Conservation (phyloP, 2,113 vertebrate species). For the Glaucomys volans region DNA sequence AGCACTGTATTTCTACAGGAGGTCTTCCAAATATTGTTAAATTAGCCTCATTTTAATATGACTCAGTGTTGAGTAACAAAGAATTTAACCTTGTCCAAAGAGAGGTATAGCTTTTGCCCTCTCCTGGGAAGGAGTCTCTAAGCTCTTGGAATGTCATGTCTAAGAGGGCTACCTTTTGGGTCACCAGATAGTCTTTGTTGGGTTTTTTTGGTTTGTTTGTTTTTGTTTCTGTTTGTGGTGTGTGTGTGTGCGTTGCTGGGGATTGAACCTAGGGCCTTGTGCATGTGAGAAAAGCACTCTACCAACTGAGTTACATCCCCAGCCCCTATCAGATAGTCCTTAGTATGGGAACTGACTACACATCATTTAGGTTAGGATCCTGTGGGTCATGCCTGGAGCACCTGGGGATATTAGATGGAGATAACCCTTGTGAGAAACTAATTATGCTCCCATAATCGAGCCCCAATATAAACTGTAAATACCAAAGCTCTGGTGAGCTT, state of each 20-base stretch:
- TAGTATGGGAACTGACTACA: not conserved
- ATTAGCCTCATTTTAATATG: constrained; percentile 29
- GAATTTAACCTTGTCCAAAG: not conserved
- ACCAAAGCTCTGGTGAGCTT: not conserved
- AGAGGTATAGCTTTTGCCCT: not conserved
- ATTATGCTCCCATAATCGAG: not conserved
- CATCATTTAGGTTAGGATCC: not conserved
- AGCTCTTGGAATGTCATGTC: not conserved
- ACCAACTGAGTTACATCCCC: too few species aligned
- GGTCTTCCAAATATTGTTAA: constrained; percentile 28
- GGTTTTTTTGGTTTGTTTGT: too few species aligned
- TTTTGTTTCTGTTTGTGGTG: too few species aligned
- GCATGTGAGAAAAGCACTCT: too few species aligned
- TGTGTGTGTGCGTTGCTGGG: too few species aligned
- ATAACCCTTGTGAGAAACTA: not conserved
- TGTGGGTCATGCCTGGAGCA: not conserved
- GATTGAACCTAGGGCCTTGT: too few species aligned
- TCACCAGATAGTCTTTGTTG: not conserved
- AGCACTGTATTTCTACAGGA: not conserved
- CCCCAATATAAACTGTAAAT: not conserved
- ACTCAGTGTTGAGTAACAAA: not conserved
- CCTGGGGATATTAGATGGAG: not conserved
- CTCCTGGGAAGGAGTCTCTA: constrained; percentile 3
- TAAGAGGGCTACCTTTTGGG: not conserved
- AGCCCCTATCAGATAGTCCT: not conserved